A percentile compares a stretch with the other conserved stretches of the same genome.
phyloP scores from a whole-genome alignment of 2,888 invertebrate species.

The Ashinkailepas kermadecensis region DNA sequence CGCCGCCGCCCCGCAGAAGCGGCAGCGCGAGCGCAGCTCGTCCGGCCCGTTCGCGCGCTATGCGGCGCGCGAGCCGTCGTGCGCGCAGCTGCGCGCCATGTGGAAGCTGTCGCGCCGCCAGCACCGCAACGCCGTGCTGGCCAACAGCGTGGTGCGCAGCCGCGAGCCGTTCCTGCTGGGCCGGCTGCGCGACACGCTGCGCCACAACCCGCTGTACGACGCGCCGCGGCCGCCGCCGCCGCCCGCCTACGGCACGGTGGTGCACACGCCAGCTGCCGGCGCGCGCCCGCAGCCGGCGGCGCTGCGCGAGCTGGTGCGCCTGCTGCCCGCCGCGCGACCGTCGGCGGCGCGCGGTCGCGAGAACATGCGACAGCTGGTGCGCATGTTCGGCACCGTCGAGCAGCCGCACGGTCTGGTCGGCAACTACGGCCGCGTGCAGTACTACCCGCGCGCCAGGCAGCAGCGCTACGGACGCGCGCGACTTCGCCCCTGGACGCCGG shows the following conservation, averaged over 20 bases:
- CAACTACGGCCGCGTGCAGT: background rate
- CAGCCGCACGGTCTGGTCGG: background rate
- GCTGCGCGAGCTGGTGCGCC: background rate
- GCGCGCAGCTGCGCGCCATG: slow-evolving; percentile 81
- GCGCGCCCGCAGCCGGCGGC: background rate
- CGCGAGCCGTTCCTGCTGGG: slow-evolving; percentile 64
- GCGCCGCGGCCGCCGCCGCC: slow-evolving; percentile 36
- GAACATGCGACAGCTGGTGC: background rate
- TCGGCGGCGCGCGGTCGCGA: background rate
- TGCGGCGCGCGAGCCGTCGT: slow-evolving; percentile 59
- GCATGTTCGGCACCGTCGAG: background rate
- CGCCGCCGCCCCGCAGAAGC: background rate
- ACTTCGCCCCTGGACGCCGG: background rate
- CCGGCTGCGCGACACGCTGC: background rate
- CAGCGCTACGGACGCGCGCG: background rate
- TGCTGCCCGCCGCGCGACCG: background rate
- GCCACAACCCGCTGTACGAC: slow-evolving; percentile 16
- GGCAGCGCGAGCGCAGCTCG: slow-evolving; percentile 11
- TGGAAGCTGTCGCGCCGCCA: slow-evolving; percentile 86
- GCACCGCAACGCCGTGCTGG: slow-evolving; percentile 75
- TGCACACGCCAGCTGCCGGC: slow-evolving; percentile 53
- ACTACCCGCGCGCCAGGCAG: background rate
- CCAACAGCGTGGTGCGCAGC: slow-evolving; percentile 76
- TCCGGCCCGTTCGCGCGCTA: background rate
- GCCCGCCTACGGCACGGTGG: slow-evolving; percentile 63